Evolutionary conservation across 2,888 invertebrate genomes (phyloP).

Genomic region (Minunthozetes semirufus): DNA sequence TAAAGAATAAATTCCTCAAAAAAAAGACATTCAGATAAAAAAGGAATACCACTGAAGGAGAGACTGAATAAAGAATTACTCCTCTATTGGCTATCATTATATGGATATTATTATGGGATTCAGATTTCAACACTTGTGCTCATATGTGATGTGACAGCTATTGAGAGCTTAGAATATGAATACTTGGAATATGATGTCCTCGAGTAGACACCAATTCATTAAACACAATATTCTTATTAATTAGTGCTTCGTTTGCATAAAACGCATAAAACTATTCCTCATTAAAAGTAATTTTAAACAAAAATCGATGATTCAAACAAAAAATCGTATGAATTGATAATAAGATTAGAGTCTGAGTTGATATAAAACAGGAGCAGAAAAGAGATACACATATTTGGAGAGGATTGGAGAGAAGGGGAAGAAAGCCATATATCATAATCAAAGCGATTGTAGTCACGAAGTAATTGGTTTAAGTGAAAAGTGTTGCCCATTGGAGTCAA

Average conservation of each 20-base stretch:
- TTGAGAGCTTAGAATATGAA: no score
- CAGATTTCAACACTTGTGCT: not conserved
- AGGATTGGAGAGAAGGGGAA: no score
- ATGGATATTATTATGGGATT: not conserved
- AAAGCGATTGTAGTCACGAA: conserved; percentile 19
- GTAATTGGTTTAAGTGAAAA: conserved; percentile 28
- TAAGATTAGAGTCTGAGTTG: no score
- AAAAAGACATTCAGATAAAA: not conserved
- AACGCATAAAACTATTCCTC: not conserved
- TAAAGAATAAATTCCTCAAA: not conserved
- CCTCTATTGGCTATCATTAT: not conserved
- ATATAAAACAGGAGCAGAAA: no score
- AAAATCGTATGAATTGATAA: no score
- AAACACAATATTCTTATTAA: not conserved
- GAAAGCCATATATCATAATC: conserved; percentile 16
- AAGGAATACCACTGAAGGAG: not conserved
- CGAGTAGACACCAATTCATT: not conserved
- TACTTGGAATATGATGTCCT: not conserved
- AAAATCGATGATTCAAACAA: not conserved
- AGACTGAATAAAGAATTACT: not conserved
- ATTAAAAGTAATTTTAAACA: not conserved
- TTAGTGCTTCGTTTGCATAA: not conserved
- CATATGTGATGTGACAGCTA: not conserved
- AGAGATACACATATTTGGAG: not conserved
- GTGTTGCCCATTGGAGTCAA: conserved; percentile 1